Evolutionary conservation across 1,140 invertebrate genomes (phyloP), one percentile per base, ranked within the genome.

Genomic region (Penaeus vannamei): DNA sequence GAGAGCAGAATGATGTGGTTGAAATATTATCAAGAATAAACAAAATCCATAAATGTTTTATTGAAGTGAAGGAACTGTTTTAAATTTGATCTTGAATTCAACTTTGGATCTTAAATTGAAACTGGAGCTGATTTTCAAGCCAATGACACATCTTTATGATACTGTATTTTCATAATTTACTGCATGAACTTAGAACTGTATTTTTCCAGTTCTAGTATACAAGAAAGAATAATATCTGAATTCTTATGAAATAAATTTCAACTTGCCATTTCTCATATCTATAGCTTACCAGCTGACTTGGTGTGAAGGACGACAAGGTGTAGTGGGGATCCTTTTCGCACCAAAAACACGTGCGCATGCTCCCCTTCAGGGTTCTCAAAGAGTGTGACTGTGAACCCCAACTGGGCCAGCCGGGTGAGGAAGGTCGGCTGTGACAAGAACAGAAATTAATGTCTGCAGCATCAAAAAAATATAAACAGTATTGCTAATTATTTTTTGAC

Each of bases 381-480:
- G 23, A 86, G 69, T 36, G 85, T 90, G n/a, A 90, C 66, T 7
- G 89, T 90, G 80, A 90, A 90, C 12, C 89, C 89, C 22, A 86
- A 69, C 69, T 90, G 89, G 29, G 89, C 89, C 36, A 90, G 76
- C 42, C 84, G 80, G 29, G 85, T 76, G 1, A 90, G 85, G 60
- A 90, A 90, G 14, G 29, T 12, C 29, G 84, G 81, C 89, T 90
- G 85, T 46, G 10, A 81, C 19, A 26, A 89, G 29, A 76, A 76
- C 23, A 36, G 23, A 81, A 59, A 69, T 72, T 46, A 26, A 64
- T 26, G 23, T 36, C 20, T 32, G 23, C 19, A 29, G 32, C 12
- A 61, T 19, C 23, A n/a, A 62, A 59, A 26, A n/a, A 26, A 26
- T 61, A 23, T 61, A 29, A 61, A 84, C 62, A 60, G 29, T 61